Evolutionary conservation across 1,140 invertebrate species (phyloP).

Genomic region (Drosophila sturtevanti): DNA sequence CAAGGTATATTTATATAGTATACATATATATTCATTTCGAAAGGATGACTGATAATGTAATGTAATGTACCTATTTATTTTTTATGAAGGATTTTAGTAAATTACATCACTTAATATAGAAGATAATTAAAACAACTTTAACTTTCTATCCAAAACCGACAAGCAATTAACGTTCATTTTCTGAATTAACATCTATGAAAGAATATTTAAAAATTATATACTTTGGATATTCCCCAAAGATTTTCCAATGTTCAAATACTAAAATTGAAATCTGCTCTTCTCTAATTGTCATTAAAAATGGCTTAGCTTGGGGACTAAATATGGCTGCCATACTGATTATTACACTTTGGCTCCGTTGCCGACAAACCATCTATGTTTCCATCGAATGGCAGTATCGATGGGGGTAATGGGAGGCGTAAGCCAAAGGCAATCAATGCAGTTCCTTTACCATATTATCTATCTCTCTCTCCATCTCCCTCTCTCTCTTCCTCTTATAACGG

Average conservation of each 20-base stretch:
- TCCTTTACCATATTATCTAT: background rate
- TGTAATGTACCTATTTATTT: too few relatives aligned
- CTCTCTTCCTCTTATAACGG: too few relatives aligned
- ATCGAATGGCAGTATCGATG: slow-evolving; percentile 8
- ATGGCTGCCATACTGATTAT: slow-evolving; percentile 54
- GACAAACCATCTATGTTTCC: background rate
- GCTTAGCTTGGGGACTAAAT: slow-evolving; percentile 53
- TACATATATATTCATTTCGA: too few relatives aligned
- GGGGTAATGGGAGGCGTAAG: slow-evolving; percentile 31
- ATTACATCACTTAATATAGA: too few relatives aligned
- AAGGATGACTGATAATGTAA: too few relatives aligned
- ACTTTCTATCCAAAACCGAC: too few relatives aligned
- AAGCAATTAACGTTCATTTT: too few relatives aligned
- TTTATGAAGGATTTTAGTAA: too few relatives aligned
- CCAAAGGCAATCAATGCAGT: slow-evolving; percentile 48
- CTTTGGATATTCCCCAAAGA: too few relatives aligned
- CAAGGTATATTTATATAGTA: too few relatives aligned
- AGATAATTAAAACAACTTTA: too few relatives aligned
- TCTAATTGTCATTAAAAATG: slow-evolving; percentile 56
- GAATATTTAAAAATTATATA: background rate
- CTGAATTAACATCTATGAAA: background rate
- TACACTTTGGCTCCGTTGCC: slow-evolving; percentile 26
- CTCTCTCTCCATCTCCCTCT: background rate
- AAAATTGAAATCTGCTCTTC: slow-evolving; percentile 5
- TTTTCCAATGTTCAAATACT: background rate